These are phyloP conservation scores for Drosophila yakuba DNA, from an alignment of 1,140 invertebrate genomes.

Conservation along the genomic window DNA sequence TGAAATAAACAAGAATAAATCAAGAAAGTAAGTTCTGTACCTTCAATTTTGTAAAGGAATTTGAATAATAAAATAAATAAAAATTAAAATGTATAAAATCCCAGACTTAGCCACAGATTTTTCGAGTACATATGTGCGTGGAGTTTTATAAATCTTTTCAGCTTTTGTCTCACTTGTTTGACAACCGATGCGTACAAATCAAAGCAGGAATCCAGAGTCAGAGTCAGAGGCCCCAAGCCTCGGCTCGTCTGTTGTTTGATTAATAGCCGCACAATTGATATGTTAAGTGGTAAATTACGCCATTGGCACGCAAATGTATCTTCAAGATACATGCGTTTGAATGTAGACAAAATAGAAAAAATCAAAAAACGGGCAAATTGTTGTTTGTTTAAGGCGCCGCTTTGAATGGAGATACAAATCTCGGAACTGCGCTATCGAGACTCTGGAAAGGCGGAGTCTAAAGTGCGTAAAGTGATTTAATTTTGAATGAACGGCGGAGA, in stretches of 20 bases:
- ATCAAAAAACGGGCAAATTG: slow-evolving; percentile 64
- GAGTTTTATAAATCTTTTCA: slow-evolving; percentile 38
- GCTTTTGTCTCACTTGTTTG: slow-evolving; percentile 76
- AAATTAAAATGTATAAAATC: too few species aligned
- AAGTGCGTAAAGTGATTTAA: slow-evolving; percentile 74
- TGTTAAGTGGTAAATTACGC: slow-evolving; percentile 83
- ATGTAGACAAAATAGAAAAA: slow-evolving; percentile 26
- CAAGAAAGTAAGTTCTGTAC: too few species aligned
- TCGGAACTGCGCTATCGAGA: slow-evolving; percentile 7
- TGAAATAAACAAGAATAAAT: too few species aligned
- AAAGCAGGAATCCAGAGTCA: slow-evolving; percentile 69
- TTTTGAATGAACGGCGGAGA: slow-evolving; percentile 64
- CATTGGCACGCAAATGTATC: slow-evolving; percentile 80
- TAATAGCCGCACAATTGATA: slow-evolving; percentile 82
- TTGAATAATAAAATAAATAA: too few species aligned
- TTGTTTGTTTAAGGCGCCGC: slow-evolving; percentile 80
- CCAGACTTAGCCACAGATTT: background rate
- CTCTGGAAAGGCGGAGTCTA: slow-evolving; percentile 49
- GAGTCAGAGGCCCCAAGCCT: slow-evolving; percentile 29
- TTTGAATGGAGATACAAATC: slow-evolving; percentile 54
- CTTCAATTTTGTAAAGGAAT: too few species aligned
- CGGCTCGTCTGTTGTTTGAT: slow-evolving; percentile 66
- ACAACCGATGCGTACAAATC: slow-evolving; percentile 82
- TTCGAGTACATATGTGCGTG: slow-evolving; percentile 14
- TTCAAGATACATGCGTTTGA: slow-evolving; percentile 35